Conservation (phyloP, 1,140 invertebrate genomes). For the Anastatus disparis region DNA sequence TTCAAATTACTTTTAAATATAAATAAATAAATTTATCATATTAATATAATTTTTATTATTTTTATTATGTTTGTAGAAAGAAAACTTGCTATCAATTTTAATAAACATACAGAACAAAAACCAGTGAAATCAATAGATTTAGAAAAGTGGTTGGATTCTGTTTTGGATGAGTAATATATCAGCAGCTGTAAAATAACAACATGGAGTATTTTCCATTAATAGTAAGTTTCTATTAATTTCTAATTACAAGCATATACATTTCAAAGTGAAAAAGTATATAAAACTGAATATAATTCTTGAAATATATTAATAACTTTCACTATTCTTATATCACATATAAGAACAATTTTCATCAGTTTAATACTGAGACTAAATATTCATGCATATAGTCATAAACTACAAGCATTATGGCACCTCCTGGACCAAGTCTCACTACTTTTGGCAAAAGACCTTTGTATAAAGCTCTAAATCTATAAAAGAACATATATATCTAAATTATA, state of each 20-base stretch:
- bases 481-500: conserved; percentile 25
- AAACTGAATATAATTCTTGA: conserved; percentile 16
- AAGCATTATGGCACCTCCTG: conserved; percentile 91
- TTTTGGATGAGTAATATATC: conserved; percentile 54
- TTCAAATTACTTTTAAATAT: background rate
- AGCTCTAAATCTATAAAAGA: conserved; percentile 75
- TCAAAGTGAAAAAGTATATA: conserved; percentile 23
- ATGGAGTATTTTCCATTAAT: conserved; percentile 21
- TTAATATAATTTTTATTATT: conserved; percentile 1
- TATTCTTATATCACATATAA: background rate
- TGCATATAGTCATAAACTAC: conserved; percentile 87
- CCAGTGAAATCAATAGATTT: conserved; percentile 55
- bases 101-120: conserved; percentile 49
- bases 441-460: conserved; percentile 92
- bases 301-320: conserved; percentile 23
- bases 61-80: no score
- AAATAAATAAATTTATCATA: background rate
- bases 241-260: conserved; percentile 22
- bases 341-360: conserved; percentile 28
- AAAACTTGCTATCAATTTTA: conserved; percentile 9
- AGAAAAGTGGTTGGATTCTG: conserved; percentile 59
- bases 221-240: conserved; percentile 25
- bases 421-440: conserved; percentile 89
- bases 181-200: background rate
- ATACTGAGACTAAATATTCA: conserved; percentile 68